Evolutionary conservation across 2,113 vertebrate species (phyloP).

Genomic region (Rutilus rutilus): DNA sequence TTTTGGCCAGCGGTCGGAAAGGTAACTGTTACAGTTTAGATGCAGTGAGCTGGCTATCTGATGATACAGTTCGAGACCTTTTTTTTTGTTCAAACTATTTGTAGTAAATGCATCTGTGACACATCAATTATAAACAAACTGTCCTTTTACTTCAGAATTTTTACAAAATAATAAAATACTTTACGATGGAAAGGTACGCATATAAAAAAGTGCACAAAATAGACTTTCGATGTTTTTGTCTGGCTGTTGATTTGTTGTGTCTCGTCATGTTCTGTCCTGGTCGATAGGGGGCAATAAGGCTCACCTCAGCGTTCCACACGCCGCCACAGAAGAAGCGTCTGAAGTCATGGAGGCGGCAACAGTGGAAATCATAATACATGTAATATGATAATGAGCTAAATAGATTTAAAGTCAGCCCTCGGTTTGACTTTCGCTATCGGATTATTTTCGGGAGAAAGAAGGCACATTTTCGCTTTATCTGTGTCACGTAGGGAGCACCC

Average conservation of each 20-base stretch:
- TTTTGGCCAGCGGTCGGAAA: not conserved
- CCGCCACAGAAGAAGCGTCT: conserved; percentile 5
- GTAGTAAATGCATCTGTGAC: not conserved
- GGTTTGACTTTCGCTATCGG: not conserved
- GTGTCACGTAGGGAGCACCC: not conserved
- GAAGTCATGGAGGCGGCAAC: conserved; percentile 31
- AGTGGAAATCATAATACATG: not conserved
- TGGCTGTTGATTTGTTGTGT: not conserved
- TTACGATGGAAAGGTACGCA: not conserved
- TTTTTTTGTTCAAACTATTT: no score
- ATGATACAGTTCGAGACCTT: not conserved
- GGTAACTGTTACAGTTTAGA: not conserved
- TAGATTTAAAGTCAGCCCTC: not conserved
- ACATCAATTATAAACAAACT: not conserved
- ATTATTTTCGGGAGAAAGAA: not conserved
- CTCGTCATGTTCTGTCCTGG: not conserved
- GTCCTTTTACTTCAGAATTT: not conserved
- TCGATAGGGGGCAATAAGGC: conserved; percentile 19
- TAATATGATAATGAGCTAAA: not conserved
- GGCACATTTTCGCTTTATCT: not conserved
- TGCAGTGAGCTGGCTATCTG: not conserved
- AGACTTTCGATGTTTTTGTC: no score
- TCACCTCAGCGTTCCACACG: not conserved
- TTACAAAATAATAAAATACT: not conserved
- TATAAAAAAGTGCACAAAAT: not conserved